Conservation (phyloP, 2,888 invertebrate species). For the Rotaria sp. region DNA sequence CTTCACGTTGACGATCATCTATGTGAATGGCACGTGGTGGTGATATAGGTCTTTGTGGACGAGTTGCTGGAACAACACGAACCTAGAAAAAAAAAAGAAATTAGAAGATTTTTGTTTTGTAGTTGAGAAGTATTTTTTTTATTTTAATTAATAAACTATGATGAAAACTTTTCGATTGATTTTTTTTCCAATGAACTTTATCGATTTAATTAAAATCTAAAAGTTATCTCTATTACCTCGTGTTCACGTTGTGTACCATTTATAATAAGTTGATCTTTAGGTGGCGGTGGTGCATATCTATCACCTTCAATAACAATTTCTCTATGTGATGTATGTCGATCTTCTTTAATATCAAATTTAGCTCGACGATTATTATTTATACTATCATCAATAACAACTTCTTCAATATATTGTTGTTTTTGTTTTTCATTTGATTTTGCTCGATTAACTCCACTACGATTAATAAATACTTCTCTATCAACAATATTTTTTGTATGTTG, state of each 20-base stretch:
- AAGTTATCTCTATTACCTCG: background rate
- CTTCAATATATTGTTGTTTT: background rate
- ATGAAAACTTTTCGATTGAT: background rate
- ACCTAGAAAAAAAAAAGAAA: background rate
- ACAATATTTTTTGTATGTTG: background rate
- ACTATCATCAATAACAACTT: slow-evolving; percentile 23
- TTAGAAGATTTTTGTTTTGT: too few relatives aligned
- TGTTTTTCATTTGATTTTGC: background rate
- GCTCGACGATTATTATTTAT: background rate
- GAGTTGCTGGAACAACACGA: background rate
- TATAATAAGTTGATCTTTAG: slow-evolving; percentile 22
- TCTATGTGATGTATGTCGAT: background rate
- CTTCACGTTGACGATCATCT: slow-evolving; percentile 26
- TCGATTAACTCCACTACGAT: background rate
- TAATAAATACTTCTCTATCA: background rate
- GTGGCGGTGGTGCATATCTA: background rate
- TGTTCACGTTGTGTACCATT: background rate
- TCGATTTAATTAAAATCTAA: background rate
- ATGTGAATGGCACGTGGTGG: background rate
- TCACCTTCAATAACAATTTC: slow-evolving; percentile 30
- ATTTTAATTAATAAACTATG: background rate
- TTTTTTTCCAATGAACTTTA: background rate
- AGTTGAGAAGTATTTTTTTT: too few relatives aligned
- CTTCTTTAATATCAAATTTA: slow-evolving; percentile 26
- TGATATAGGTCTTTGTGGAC: background rate